These are phyloP conservation scores for Arbacia lixula DNA, from an alignment of 53 echinoderm and acorn worm species.

Conservation along the genomic window DNA sequence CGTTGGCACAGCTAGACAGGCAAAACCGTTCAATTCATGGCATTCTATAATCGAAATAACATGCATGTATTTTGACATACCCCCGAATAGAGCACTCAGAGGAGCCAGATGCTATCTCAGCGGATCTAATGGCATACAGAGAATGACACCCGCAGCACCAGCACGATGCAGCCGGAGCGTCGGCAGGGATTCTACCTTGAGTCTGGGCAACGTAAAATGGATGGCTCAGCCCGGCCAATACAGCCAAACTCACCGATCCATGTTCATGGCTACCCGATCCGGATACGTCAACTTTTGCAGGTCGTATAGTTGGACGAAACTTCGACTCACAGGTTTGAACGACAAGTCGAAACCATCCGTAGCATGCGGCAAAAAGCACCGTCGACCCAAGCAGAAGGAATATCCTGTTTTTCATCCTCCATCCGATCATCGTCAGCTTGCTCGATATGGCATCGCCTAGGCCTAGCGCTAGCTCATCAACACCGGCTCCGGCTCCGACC, in stretches of 20 bases:
- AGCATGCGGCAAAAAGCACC: slow-evolving; percentile 44
- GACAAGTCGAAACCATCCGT: slow-evolving; percentile 75
- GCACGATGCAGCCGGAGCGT: background rate
- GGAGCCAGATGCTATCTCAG: too few relatives aligned
- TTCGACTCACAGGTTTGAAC: slow-evolving; percentile 62
- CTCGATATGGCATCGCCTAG: background rate
- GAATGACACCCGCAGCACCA: too few relatives aligned
- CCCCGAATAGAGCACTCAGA: too few relatives aligned
- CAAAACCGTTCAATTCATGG: too few relatives aligned
- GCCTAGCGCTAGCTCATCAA: background rate
- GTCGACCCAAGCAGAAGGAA: slow-evolving; percentile 50
- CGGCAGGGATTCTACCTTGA: too few relatives aligned
- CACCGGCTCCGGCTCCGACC: too few relatives aligned
- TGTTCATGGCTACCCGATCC: slow-evolving; percentile 49
- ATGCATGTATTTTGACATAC: too few relatives aligned
- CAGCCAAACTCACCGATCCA: slow-evolving; percentile 53
- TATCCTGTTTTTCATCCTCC: slow-evolving; percentile 80
- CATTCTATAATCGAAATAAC: too few relatives aligned
- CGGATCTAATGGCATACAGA: too few relatives aligned
- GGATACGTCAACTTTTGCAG: slow-evolving; percentile 52
- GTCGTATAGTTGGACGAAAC: slow-evolving; percentile 45
- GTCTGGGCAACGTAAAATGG: too few relatives aligned
- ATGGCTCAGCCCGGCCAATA: too few relatives aligned
- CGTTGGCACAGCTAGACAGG: too few relatives aligned
- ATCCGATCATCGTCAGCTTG: background rate